Base-by-base conservation (phyloP, 2,113 vertebrate genomes). In the Calypte anna region DNA sequence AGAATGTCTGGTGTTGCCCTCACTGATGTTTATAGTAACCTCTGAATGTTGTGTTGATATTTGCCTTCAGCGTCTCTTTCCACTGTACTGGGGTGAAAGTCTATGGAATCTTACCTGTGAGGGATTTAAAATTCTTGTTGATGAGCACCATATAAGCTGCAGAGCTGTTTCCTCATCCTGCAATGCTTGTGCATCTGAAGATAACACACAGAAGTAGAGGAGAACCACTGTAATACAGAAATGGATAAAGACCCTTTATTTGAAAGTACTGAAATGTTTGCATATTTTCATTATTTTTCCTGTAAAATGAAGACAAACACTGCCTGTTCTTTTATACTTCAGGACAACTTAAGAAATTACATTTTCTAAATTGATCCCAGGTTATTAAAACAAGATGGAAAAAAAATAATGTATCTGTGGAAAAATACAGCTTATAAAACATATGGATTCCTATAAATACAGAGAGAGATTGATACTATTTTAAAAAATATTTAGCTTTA, bases 391-490 rank as follows among this genome's bases (percentile, higher is more conserved):
- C 40, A 40, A 75, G 69, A 24, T 8, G 3, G 15, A 63, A 86
- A 90, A 79, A 27, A 2, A 31, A 2, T 33, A 31, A 55, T 48
- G 83, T 7, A 88, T 21, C 8, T 54, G 3, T 78, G 17, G 14
- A n/a, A 76, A 91, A 94, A 85, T 43, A 61, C 12, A n/a, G 5
- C 27, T 88, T 55, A 40, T 78, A 33, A 40, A 40, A 40, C 28
- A 63, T 69, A n/a, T 66, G 24, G 31, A 50, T 82, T 91, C 17
- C n/a, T 89, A 30, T 14, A 66, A 66, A 66, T 84, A 53, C 7
- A 50, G 12, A 91, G 7, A 8, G 8, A 78, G 88, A 95, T 43
- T 19, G 0, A 44, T 44, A 15, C 1, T 5, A 0, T 33, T 58
- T 82, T 1, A 30, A 58, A 82, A 82, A 87, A 70, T 1, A 70